Evolutionary conservation across 2,113 vertebrate species (phyloP).

Genomic region (Pluvianellus socialis): DNA sequence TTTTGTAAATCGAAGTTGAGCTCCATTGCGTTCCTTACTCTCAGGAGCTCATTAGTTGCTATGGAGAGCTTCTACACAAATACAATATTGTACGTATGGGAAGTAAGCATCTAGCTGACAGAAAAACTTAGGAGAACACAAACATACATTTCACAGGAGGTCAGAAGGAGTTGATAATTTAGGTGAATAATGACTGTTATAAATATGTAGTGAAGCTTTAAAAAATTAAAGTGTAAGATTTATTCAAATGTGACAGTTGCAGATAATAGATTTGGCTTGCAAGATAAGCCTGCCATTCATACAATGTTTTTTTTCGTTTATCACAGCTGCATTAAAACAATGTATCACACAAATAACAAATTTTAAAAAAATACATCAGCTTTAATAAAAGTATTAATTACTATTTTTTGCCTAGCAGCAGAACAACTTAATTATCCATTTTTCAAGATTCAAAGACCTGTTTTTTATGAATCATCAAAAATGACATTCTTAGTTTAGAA

Average conservation of each 20-base stretch:
- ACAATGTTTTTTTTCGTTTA: not conserved
- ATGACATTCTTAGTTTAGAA: not conserved
- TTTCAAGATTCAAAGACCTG: not conserved
- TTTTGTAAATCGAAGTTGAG: constrained; percentile 44
- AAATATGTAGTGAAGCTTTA: not conserved
- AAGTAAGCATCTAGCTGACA: not conserved
- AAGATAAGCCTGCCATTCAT: not conserved
- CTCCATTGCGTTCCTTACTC: not conserved
- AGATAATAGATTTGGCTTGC: not conserved
- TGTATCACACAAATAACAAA: not conserved
- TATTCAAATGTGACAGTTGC: not conserved
- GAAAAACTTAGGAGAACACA: constrained; percentile 3
- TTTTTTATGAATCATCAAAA: constrained; percentile 31
- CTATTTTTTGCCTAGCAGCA: not conserved
- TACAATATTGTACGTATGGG: not conserved
- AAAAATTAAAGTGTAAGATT: not conserved
- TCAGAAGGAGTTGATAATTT: not conserved
- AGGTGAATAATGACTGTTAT: constrained; percentile 16
- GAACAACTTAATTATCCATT: constrained; percentile 26
- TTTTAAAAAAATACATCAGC: not conserved
- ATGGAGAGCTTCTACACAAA: constrained; percentile 34
- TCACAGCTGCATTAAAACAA: not conserved
- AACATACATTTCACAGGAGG: not conserved
- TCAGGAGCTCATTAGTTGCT: constrained; percentile 34
- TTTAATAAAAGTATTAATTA: constrained; percentile 48